A percentile compares a stretch with the other conserved stretches of the same genome.
These are phyloP conservation scores for Ypsolopha scabrella DNA, from an alignment of 2,888 invertebrate genomes.

Conservation along the genomic window DNA sequence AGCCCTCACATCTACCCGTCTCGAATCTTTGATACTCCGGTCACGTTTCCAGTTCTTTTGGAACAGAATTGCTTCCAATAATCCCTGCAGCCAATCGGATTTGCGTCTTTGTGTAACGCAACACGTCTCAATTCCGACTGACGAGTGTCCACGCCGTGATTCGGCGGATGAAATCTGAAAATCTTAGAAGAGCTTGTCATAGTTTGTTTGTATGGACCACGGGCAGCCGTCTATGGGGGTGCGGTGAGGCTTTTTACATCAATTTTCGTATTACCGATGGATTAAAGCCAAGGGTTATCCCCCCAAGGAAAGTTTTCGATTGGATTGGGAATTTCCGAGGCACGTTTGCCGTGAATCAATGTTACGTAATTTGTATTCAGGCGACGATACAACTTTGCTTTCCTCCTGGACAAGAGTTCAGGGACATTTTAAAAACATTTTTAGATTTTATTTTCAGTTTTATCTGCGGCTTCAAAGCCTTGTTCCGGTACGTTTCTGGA, in stretches of 20 bases:
- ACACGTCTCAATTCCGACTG: slow-evolving; percentile 49
- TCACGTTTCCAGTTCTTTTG: slow-evolving; percentile 64
- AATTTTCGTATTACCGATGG: slow-evolving; percentile 69
- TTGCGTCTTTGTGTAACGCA: slow-evolving; percentile 47
- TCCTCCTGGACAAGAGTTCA: slow-evolving; percentile 33
- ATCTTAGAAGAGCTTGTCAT: slow-evolving; percentile 33
- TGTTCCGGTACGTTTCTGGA: no score
- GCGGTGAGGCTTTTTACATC: slow-evolving; percentile 58
- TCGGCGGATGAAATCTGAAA: slow-evolving; percentile 47
- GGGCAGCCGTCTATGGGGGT: slow-evolving; percentile 20
- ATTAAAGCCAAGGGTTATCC: slow-evolving; percentile 63
- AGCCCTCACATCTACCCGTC: background rate
- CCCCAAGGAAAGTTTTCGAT: slow-evolving; percentile 53
- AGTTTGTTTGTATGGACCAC: slow-evolving; percentile 57
- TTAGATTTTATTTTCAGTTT: background rate
- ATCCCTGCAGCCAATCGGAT: slow-evolving; percentile 46
- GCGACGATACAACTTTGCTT: slow-evolving; percentile 39
- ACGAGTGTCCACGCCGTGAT: slow-evolving; percentile 35
- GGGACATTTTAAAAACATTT: slow-evolving; percentile 41
- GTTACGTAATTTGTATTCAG: slow-evolving; percentile 64
- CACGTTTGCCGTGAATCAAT: slow-evolving; percentile 49
- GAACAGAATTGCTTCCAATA: slow-evolving; percentile 64
- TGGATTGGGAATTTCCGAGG: slow-evolving; percentile 37
- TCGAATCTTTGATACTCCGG: slow-evolving; percentile 26
- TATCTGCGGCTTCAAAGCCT: background rate